phyloP scores from a whole-genome alignment of 2,888 invertebrate genomes.

The Apamea crenata region DNA sequence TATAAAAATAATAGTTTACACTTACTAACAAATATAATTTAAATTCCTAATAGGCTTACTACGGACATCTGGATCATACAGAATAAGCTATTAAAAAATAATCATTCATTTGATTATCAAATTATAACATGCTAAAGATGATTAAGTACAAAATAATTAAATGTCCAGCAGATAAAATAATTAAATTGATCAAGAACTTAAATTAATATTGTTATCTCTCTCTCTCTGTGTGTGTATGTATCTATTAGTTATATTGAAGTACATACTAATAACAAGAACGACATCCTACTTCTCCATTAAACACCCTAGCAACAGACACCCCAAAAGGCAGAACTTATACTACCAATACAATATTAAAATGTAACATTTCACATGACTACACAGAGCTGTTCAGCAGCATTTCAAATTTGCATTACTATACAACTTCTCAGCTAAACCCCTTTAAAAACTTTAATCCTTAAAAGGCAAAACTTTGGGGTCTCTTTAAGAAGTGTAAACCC shows the following conservation, averaged over 20 bases:
- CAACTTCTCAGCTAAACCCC: slow-evolving; percentile 2
- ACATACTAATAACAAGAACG: neutral
- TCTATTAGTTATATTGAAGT: neutral
- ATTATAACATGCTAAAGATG: neutral
- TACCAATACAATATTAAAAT: neutral
- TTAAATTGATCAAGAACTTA: neutral
- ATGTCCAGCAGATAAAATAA: neutral
- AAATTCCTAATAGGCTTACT: neutral
- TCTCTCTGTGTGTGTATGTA: neutral
- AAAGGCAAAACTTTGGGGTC: slow-evolving; percentile 11
- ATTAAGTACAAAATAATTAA: neutral
- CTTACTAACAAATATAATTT: neutral
- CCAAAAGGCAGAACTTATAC: neutral
- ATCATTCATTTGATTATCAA: neutral
- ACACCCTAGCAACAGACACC: neutral
- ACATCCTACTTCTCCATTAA: neutral
- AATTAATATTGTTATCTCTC: slow-evolving; percentile 5
- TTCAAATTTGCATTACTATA: slow-evolving; percentile 10
- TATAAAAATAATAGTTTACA: slow-evolving; percentile 7
- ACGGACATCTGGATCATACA: neutral
- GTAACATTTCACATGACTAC: neutral
- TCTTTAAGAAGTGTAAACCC: slow-evolving; percentile 1
- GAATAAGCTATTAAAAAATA: neutral
- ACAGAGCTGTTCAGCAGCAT: no score
- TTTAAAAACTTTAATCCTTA: slow-evolving; percentile 1